Percentiles rank a stretch among this genome's conserved stretches.
phyloP scores from a whole-genome alignment of 1,140 invertebrate species.

The Nasonia vitripennis region DNA sequence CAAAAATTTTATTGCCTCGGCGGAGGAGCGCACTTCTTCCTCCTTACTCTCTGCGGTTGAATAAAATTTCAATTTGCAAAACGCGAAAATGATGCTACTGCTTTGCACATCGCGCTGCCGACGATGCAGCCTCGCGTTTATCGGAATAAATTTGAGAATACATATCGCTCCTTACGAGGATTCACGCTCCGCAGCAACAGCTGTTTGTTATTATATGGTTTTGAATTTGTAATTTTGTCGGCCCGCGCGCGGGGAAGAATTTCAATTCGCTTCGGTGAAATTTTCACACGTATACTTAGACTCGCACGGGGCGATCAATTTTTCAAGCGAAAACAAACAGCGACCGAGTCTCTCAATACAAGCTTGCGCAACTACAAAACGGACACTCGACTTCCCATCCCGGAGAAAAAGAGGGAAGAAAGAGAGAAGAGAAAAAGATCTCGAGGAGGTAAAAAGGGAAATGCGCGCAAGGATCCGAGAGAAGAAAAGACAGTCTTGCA shows the following conservation, averaged over 20 bases:
- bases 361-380: neutral
- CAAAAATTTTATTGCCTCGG: neutral
- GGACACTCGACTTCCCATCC: neutral
- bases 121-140: constrained; percentile 32
- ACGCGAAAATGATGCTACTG: neutral
- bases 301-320: neutral
- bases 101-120: too few species aligned
- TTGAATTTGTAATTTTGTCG: constrained; percentile 24
- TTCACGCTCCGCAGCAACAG: too few species aligned
- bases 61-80: constrained; percentile 47
- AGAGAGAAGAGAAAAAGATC: neutral
- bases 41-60: neutral
- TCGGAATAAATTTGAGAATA: constrained; percentile 54
- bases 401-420: neutral
- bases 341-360: too few species aligned
- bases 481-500: neutral
- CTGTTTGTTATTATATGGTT: neutral
- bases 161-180: too few species aligned
- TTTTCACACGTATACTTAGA: neutral
- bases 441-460: constrained; percentile 33
- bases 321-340: neutral
- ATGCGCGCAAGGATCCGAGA: neutral
- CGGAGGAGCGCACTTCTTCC: neutral
- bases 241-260: neutral
- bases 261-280: constrained; percentile 1